phyloP scores from a whole-genome alignment of 2,888 invertebrate species.

The Ashinkailepas kermadecensis region DNA sequence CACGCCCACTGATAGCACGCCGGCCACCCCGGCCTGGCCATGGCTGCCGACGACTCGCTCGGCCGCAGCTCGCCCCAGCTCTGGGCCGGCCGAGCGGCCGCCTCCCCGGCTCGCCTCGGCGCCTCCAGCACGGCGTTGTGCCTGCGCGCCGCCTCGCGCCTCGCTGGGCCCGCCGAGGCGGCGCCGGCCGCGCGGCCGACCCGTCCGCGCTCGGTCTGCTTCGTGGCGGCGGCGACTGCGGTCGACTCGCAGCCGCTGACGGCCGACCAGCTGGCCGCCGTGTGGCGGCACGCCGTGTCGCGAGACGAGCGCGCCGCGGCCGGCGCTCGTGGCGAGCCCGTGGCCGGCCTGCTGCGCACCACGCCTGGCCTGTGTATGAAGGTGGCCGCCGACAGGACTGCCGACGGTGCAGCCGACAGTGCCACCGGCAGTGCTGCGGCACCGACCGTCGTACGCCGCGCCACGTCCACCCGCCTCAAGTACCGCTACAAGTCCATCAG shows the following conservation, averaged over 20 bases:
- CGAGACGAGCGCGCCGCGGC: neutral
- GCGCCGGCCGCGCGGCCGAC: neutral
- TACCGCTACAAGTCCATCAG: slow-evolving; percentile 17
- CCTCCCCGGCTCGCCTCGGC: neutral
- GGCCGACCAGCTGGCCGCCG: too few species aligned
- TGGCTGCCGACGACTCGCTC: neutral
- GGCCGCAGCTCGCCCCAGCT: neutral
- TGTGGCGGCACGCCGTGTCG: neutral
- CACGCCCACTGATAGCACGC: too few species aligned
- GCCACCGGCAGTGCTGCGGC: neutral
- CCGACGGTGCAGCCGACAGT: neutral
- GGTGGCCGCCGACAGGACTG: neutral
- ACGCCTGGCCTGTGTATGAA: neutral
- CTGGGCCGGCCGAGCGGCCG: neutral
- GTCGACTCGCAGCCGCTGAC: too few species aligned
- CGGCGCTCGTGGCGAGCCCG: neutral
- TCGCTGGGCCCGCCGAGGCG: neutral
- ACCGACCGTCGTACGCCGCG: neutral
- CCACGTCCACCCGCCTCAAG: neutral
- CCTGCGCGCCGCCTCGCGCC: neutral
- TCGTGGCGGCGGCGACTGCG: neutral
- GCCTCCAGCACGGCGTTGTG: neutral
- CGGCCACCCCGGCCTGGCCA: neutral
- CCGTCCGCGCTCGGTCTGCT: neutral
- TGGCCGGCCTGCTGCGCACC: neutral